Evolutionary conservation across 2,797 vertebrate species (phyloP).

Genomic region (Ptychadena robeensis): DNA sequence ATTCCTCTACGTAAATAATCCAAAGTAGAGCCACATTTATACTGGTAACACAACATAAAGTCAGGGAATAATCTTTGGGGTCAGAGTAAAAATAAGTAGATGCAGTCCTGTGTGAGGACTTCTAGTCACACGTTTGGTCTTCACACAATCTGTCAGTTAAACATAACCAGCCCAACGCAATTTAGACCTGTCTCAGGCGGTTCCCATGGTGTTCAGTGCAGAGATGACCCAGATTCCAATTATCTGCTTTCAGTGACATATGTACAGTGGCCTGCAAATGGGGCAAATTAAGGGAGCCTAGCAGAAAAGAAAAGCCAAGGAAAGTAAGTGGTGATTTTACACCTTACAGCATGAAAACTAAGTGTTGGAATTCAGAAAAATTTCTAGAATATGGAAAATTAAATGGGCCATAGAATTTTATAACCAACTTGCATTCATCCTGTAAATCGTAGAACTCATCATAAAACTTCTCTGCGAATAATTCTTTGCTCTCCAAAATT

Average conservation of each 20-base stretch:
- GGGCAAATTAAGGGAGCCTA: conserved; percentile 70
- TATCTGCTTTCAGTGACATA: conserved; percentile 69
- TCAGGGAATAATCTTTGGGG: conserved; percentile 59
- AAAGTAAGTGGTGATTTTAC: conserved; percentile 64
- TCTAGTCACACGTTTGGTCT: conserved; percentile 61
- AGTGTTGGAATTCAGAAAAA: conserved; percentile 47
- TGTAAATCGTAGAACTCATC: not conserved
- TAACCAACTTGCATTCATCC: not conserved
- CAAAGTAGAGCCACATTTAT: not conserved
- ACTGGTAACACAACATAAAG: conserved; percentile 53
- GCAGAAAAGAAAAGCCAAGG: conserved; percentile 68
- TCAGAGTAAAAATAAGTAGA: conserved; percentile 64
- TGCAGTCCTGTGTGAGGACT: conserved; percentile 62
- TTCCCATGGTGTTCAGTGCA: conserved; percentile 79
- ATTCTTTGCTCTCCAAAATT: not conserved
- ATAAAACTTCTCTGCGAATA: not conserved
- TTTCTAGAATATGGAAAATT: not conserved
- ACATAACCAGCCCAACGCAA: conserved; percentile 66
- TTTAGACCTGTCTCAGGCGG: conserved; percentile 69
- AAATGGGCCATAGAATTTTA: not conserved
- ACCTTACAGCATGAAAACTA: conserved; percentile 61
- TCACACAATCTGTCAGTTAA: conserved; percentile 64
- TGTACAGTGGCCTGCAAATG: conserved; percentile 67
- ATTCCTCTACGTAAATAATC: not conserved
- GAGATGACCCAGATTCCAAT: conserved; percentile 68